Base-by-base conservation (phyloP, 2,113 vertebrate genomes). In the Cariama cristata region DNA sequence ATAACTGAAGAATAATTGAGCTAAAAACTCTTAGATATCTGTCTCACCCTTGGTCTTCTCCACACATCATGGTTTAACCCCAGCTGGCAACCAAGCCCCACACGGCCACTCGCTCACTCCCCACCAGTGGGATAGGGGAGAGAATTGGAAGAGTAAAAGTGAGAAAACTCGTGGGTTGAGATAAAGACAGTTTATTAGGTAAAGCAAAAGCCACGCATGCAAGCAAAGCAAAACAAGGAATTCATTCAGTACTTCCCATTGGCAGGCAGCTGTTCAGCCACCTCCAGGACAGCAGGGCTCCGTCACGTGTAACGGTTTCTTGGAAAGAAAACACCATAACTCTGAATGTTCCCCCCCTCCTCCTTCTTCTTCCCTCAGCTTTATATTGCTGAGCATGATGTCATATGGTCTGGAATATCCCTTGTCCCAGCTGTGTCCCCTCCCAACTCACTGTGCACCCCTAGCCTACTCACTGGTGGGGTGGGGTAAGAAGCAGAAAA, bases 301-400 rank as follows among this genome's bases (percentile, higher is more conserved):
- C 24, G 9, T 21, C 50, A 28, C 5, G 4, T 1, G 0, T 8
- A 71, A 30, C 3, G 5, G 24, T 15, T 27, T 59, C 30, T 47
- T 2, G 0, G 24, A 32, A 49, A 59, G 18, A 28, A 64, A 59
- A 33, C 0, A 6, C 9, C 26, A 64, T 45, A 38, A 11, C 58
- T 20, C 35, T 8, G 13, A 68, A 32, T 3, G 2, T 58, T 18
- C 75, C 32, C 27, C 55, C 26, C 14, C n/a, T n/a, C n/a, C n/a
- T n/a, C n/a, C n/a, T 56, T 35, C 11, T 56, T 30, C 73, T 49
- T 62, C 4, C 9, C 52, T 32, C 9, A 38, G 47, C 11, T 44
- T 6, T 14, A 16, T n/a, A 14, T 59, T n/a, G 15, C 50, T 64
- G 44, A 64, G 12, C 24, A 20, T 4, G 24, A 42, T 23, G 18